Evolutionary conservation across 2,113 vertebrate genomes (phyloP), one percentile per base, ranked within the genome.

Genomic region (Gracilinanus agilis): DNA sequence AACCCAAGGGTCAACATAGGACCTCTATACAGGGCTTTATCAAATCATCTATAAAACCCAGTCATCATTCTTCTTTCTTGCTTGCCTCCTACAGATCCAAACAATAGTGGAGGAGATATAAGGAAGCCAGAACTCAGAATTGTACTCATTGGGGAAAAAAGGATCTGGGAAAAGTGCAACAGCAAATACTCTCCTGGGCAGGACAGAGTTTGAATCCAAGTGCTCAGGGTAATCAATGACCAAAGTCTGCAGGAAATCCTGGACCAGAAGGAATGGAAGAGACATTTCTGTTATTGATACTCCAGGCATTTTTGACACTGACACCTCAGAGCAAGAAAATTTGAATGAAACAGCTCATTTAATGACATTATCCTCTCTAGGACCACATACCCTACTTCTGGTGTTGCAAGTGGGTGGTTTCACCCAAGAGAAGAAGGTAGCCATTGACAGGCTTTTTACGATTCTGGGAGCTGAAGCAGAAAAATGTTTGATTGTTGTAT

Each of bases 401-500:
- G 97, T 97, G 27, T 94, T 90, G 9, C 95, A 95, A 92, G 93
- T 97, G 61, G 97, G 96, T 2, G 93, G 93, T 88, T 98, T 96
- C 96, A 97, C 97, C 0, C 24, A n/a, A 0, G 91, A 97, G 90
- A 97, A 97, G 3, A 0, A 0, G 0, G 1, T 0, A n/a, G 96
- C 96, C 0, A 27, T 91, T 9, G 67, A 58, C 44, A 92, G 44
- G 54, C 90, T 97, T 88, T 93, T 75, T 89, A 83, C 93, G 75
- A 12, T 97, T n/a, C 97, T 98, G 0, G 97, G 97, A 21, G 0
- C 0, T 0, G 55, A 34, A 0, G 93, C 54, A 94, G 7, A 75
- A 89, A 93, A 55, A 25, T 24, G 96, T 88, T 7, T 2, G 56
- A 44, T 97, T 7, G 0, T 97, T 90, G 44, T 98, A 23, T 98